Evolutionary conservation across 2,797 vertebrate species (phyloP), one percentile per base, ranked within the genome.

Genomic region (Anomalospiza imberbis): DNA sequence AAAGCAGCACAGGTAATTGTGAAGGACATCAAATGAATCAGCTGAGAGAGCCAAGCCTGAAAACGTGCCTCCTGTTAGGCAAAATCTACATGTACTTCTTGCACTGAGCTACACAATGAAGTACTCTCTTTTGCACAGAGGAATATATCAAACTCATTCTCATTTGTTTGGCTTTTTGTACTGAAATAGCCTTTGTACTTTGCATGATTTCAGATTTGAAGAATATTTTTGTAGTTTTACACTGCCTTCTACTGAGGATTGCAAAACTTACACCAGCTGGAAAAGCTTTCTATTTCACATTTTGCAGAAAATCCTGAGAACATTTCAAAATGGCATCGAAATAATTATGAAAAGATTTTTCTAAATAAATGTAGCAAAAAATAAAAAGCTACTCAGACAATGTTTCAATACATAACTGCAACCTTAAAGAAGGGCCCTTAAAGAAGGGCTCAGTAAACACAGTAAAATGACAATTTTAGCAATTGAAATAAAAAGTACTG

Each of bases 191-290:
- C 24, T 88, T 81, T 84, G n/a, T 44, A 31, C 17, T 84, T 91
- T 28, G 31, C 44, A 22, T 26, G 10, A 24, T 45, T 45, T 67
- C n/a, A 75, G 47, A 66, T 62, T n/a, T 36, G 48, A 83, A 70
- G 36, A 66, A 13, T 65, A 40, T 48, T 95, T 81, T 57, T 85
- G 74, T 91, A 93, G 88, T 62, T 95, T 90, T 90, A 85, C 77
- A 82, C 67, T 93, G 89, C 77, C 77, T 95, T 95, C 93, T 96
- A 71, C 91, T 63, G 82, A 92, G 73, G 32, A 81, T 18, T 70
- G 28, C 31, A 76, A 90, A 89, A 76, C 13, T 85, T 92, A 85
- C 57, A 81, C 18, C 0, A 1, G 2, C 12, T 71, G 72, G 61
- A 81, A 90, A 87, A 71, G 18, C n/a, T 65, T 81, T 89, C 34